A percentile compares a stretch with the other conserved stretches of the same genome.
phyloP scores from a whole-genome alignment of 2,888 invertebrate species.

The Ernsta delagoae region DNA sequence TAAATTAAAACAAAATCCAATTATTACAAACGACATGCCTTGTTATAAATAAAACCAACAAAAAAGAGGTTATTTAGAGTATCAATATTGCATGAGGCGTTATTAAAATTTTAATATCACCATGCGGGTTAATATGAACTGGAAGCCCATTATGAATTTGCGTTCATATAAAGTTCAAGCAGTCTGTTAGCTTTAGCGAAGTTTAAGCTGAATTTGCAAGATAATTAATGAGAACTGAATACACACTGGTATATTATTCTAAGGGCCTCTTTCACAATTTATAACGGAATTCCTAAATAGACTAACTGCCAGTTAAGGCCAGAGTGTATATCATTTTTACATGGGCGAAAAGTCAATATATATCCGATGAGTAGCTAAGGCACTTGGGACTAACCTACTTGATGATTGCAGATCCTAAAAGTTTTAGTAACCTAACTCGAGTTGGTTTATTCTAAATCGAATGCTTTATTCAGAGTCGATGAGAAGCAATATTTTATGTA shows the following conservation, averaged over 20 bases:
- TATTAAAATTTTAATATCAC: conserved; percentile 15
- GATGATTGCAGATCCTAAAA: no score
- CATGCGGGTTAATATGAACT: conserved; percentile 13
- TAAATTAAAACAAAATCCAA: no score
- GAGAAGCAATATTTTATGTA: background rate
- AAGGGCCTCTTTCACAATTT: no score
- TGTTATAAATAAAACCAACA: no score
- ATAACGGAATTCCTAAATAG: no score
- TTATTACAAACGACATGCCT: no score
- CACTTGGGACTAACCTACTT: no score
- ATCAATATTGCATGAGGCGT: background rate
- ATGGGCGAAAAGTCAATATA: no score
- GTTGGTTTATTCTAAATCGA: background rate
- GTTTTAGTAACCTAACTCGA: background rate
- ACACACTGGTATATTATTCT: conserved; percentile 1
- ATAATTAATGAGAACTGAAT: conserved; percentile 23
- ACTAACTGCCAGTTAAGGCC: no score
- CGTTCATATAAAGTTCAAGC: conserved; percentile 21
- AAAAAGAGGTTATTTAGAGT: no score
- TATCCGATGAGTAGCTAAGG: no score
- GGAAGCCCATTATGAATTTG: conserved; percentile 18
- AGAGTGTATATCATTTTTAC: no score
- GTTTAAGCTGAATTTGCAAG: conserved; percentile 21
- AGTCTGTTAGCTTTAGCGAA: conserved; percentile 6
- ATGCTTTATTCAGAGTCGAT: background rate